Evolutionary conservation across 2,888 invertebrate genomes (phyloP).

Genomic region (Galerucella calmariensis): DNA sequence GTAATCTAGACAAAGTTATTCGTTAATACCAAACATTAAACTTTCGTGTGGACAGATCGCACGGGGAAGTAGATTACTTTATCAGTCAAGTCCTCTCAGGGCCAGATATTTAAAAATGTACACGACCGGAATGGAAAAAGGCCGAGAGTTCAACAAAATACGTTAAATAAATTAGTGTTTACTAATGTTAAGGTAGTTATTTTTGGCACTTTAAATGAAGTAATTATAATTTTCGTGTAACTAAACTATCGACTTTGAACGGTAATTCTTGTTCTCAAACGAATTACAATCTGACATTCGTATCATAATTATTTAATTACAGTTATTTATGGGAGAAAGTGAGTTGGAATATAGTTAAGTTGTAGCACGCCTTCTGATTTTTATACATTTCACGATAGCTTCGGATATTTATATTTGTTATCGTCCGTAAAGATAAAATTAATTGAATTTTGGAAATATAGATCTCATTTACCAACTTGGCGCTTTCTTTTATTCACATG

Average conservation of each 20-base stretch:
- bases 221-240: constrained; percentile 1
- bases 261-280: constrained; percentile 15
- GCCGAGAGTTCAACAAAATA: background rate
- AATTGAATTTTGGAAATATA: constrained; percentile 57
- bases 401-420: constrained; percentile 55
- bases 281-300: constrained; percentile 34
- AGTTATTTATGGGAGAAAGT: constrained; percentile 47
- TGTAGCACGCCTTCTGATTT: constrained; percentile 53
- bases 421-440: constrained; percentile 63
- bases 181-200: background rate
- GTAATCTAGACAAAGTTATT: too few relatives aligned
- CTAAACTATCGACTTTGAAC: constrained; percentile 20
- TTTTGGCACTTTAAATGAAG: constrained; percentile 7
- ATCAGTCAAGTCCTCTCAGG: too few relatives aligned
- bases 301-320: constrained; percentile 39
- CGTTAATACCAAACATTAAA: too few relatives aligned
- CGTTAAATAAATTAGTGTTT: background rate
- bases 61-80: too few relatives aligned
- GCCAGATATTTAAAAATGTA: background rate
- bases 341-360: constrained; percentile 35
- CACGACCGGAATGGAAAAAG: background rate
- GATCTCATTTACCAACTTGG: constrained; percentile 19
- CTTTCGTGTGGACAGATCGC: too few relatives aligned
- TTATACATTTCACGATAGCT: constrained; percentile 36
- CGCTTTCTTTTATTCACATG: too few relatives aligned